Conservation (phyloP, 2,113 vertebrate species). For the Ariopsis seemanni region DNA sequence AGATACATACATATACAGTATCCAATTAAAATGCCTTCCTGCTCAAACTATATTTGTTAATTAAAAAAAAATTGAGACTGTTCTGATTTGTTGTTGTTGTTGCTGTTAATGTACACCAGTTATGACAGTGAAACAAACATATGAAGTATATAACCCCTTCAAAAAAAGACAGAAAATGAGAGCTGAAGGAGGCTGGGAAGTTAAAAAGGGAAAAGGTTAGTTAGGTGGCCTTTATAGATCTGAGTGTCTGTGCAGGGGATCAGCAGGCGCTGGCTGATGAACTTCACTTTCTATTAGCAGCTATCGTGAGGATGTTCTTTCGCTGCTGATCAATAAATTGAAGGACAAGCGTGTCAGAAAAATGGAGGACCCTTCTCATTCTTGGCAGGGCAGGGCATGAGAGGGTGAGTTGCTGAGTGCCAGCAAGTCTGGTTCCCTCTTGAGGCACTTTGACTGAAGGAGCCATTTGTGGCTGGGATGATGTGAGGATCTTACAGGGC, state of each 20-base stretch:
- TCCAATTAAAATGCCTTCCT: slow-evolving; percentile 6
- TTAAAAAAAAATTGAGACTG: neutral
- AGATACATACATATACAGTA: neutral
- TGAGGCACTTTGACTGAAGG: slow-evolving; percentile 58
- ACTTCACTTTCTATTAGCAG: slow-evolving; percentile 77
- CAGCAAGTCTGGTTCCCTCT: slow-evolving; percentile 45
- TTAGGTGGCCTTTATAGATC: slow-evolving; percentile 72
- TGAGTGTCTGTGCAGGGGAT: slow-evolving; percentile 60
- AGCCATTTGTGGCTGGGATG: slow-evolving; percentile 50
- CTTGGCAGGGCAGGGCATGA: slow-evolving; percentile 41
- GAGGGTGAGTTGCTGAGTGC: slow-evolving; percentile 48
- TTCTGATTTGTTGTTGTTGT: slow-evolving; percentile 15
- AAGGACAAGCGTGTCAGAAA: slow-evolving; percentile 78
- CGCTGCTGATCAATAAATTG: slow-evolving; percentile 74
- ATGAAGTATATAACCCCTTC: neutral
- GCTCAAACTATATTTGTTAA: slow-evolving; percentile 16
- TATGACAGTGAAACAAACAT: slow-evolving; percentile 33
- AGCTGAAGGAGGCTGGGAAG: slow-evolving; percentile 45
- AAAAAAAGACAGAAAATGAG: slow-evolving; percentile 35
- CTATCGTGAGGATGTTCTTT: slow-evolving; percentile 63
- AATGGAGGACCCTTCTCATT: slow-evolving; percentile 68
- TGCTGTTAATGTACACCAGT: neutral
- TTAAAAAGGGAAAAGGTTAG: slow-evolving; percentile 66
- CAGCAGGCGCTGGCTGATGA: slow-evolving; percentile 66
- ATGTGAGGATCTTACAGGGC: neutral